Conservation (phyloP, 2,888 invertebrate genomes). For the Pegoplata infirma region DNA sequence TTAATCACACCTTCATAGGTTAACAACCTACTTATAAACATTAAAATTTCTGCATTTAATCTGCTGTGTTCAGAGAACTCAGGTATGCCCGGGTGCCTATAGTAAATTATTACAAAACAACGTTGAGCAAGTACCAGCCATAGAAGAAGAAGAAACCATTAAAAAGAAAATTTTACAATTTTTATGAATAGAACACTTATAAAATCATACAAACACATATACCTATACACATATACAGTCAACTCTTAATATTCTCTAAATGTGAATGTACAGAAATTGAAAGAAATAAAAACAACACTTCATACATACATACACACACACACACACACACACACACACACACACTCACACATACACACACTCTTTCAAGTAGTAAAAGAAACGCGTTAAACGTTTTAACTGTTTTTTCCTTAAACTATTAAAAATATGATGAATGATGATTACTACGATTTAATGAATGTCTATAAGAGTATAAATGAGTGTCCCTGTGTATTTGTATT, state of each 20-base stretch:
- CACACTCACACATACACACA: not conserved
- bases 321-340: conserved; percentile 4
- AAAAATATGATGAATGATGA: conserved; percentile 55
- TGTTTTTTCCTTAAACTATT: conserved; percentile 44
- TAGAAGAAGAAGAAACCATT: not conserved
- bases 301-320: not conserved
- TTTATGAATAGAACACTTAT: conserved; percentile 30
- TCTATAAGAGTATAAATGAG: conserved; percentile 46
- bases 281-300: conserved; percentile 23
- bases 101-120: not conserved
- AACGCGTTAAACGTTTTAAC: conserved; percentile 54
- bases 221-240: too few relatives aligned
- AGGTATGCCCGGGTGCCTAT: not conserved
- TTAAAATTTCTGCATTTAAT: conserved; percentile 5
- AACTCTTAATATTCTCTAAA: conserved; percentile 6
- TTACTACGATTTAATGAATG: conserved; percentile 35
- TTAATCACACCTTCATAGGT: conserved; percentile 59
- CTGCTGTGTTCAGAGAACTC: too few relatives aligned
- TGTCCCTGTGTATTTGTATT: not conserved
- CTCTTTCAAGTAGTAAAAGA: not conserved
- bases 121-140: too few relatives aligned
- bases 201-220: not conserved
- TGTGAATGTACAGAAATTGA: conserved; percentile 20
- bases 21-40: conserved; percentile 52
- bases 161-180: conserved; percentile 19